A percentile compares a stretch with the other conserved stretches of the same genome.
Evolutionary conservation across 2,888 invertebrate species (phyloP).

Genomic region (Drosophila pullipes): DNA sequence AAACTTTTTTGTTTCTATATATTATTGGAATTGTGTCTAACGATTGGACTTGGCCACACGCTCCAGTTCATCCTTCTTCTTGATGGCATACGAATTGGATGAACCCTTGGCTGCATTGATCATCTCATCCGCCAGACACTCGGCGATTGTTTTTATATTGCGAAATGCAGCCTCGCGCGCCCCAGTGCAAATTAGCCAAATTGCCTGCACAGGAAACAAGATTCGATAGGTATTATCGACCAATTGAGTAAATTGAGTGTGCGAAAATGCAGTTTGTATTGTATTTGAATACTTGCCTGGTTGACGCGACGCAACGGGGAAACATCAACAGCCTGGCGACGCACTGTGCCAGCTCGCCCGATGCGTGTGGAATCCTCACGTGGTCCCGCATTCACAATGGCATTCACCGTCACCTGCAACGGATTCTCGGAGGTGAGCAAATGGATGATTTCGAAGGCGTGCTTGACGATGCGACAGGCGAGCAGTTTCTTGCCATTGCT

Average conservation of each 20-base stretch:
- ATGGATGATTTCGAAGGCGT: conserved; percentile 93
- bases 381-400: conserved; percentile 99
- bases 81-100: conserved; percentile 99
- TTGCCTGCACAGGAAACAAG: conserved; percentile 87
- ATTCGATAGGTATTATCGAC: not conserved
- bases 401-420: conserved; percentile 84
- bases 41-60: conserved; percentile 99
- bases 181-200: conserved; percentile 99
- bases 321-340: conserved; percentile 99
- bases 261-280: not conserved
- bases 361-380: conserved; percentile 99
- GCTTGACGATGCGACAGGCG: conserved; percentile 99
- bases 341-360: conserved; percentile 99
- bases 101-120: conserved; percentile 99
- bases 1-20: not conserved
- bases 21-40: conserved; percentile 87
- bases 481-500: conserved; percentile 99
- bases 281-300: conserved; percentile 86
- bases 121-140: conserved; percentile 99
- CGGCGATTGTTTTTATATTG: conserved; percentile 99
- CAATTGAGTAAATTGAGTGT: not conserved
- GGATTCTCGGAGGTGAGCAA: conserved; percentile 60
- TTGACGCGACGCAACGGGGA: conserved; percentile 99
- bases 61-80: conserved; percentile 99
- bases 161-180: conserved; percentile 99